Base-by-base conservation (phyloP, 2,113 vertebrate species). In the Prunella fulvescens region DNA sequence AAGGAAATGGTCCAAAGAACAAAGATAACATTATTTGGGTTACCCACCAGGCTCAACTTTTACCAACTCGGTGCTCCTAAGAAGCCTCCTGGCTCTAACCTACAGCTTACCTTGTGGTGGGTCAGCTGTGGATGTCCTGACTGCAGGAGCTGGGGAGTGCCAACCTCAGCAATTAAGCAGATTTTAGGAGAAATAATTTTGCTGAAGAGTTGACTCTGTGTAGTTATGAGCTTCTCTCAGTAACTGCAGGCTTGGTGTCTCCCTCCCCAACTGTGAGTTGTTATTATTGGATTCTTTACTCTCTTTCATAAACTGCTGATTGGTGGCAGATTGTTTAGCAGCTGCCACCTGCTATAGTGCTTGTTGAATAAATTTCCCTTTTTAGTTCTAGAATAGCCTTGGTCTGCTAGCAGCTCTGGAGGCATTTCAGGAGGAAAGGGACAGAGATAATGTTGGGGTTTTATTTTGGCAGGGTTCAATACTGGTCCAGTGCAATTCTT, bases 241-340 rank as follows among this genome's bases (percentile, higher is more conserved):
- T 82, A 94, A 94, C 92, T 93, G 78, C 93, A 88, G 86, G 82
- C 94, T 93, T 16, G 10, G 94, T 94, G 88, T 95, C 88, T 96
- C 90, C 95, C 82, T 94, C 90, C 90, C 90, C 31, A 19, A 96
- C 88, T 94, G 93, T 93, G 93, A 95, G 94, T 97, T 97, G 94
- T 97, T 97, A 95, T 96, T 97, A 96, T 88, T 96, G 94, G 93
- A 96, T 96, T 96, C 94, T 96, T 96, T 95, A 95, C 94, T 96
- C 94, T 93, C 93, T 96, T 96, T 96, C 95, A 96, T 96, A 96
- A 97, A 96, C 90, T 97, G 95, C 95, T 97, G 96, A 97, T 97
- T 96, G 96, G 96, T 97, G 95, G 94, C 95, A 97, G 96, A 97
- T 96, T 97, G 95, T 97, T 95, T 96, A 95, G 92, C 96, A 97